Evolutionary conservation across 2,888 invertebrate species (phyloP), one percentile per base, ranked within the genome.

Genomic region (Aleiodes leptofemur): DNA sequence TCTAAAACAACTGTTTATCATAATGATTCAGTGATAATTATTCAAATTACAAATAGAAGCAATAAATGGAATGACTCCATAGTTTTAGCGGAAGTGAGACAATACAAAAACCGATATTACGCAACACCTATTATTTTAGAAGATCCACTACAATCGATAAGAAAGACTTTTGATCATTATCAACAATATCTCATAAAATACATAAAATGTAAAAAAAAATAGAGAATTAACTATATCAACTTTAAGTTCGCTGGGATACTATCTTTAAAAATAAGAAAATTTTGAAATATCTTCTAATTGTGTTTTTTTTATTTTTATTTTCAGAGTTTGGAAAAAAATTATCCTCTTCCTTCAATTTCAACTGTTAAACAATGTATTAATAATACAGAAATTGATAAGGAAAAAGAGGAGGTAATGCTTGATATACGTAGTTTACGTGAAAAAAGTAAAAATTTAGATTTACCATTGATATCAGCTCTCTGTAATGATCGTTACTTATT

Each of bases 401-500:
- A 76, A 1, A 83, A 87, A 66, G 84, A 86, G 16, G 86, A 87
- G 56, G 89, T 88, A 31, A 89, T 92, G 81, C 89, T 95, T 78
- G 97, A 97, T 90, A 96, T 97, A 84, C 94, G 95, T 86, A 94
- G 95, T 81, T 91, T 97, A 78, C 92, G 96, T 76, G 96, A 96
- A 90, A 96, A 96, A 90, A 96, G 96, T 90, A 95, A 95, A 87
- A 95, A 96, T 88, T 91, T 97, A 85, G 97, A 97, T 90, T 91
- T 98, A 89, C 98, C 98, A 23, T 91, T 98, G 77, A 97, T 98
- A 86, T 96, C 97, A 76, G 98, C 97, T 13, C 92, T 98, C 82
- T 98, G 97, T 91, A 98, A 97, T 88, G 98, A 98, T 90, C 93
- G 96, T 76, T 96, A 96, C 76, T 92, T 98, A 85, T 91, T 96